These are phyloP conservation scores for Steatocranus sp. DNA, from an alignment of 2,797 vertebrate genomes.

Conservation along the genomic window DNA sequence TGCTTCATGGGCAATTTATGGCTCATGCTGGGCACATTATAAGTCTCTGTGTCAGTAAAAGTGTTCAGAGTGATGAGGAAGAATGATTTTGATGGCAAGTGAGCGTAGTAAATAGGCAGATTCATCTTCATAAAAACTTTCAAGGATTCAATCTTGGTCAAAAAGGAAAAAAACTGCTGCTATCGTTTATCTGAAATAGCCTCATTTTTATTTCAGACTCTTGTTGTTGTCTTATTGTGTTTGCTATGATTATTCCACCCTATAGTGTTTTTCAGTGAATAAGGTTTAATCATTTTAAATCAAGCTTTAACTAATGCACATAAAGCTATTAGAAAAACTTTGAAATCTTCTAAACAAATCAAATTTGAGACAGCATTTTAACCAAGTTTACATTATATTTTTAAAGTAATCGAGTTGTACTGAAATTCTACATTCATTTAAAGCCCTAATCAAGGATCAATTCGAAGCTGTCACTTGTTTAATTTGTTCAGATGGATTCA, in stretches of 20 bases:
- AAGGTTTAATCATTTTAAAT: constrained; percentile 15
- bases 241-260: not conserved
- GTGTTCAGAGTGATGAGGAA: constrained; percentile 22
- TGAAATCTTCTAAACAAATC: constrained; percentile 24
- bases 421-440: constrained; percentile 42
- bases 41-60: constrained; percentile 52
- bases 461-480: constrained; percentile 48
- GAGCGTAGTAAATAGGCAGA: constrained; percentile 46
- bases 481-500: constrained; percentile 42
- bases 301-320: constrained; percentile 3
- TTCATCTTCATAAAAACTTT: constrained; percentile 50
- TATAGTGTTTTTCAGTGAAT: not conserved
- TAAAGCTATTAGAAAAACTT: not conserved
- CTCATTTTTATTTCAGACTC: constrained; percentile 4
- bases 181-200: constrained; percentile 1
- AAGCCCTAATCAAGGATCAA: constrained; percentile 46
- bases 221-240: not conserved
- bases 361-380: constrained; percentile 13
- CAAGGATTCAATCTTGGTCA: constrained; percentile 35
- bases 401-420: constrained; percentile 41
- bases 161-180: not conserved
- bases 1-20: constrained; percentile 42
- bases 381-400: constrained; percentile 35
- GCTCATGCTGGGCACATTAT: constrained; percentile 46
- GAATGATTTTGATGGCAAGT: constrained; percentile 23